Evolutionary conservation across 2,797 vertebrate species (phyloP), one percentile per base, ranked within the genome.

Genomic region (Hoplostethus atlanticus): DNA sequence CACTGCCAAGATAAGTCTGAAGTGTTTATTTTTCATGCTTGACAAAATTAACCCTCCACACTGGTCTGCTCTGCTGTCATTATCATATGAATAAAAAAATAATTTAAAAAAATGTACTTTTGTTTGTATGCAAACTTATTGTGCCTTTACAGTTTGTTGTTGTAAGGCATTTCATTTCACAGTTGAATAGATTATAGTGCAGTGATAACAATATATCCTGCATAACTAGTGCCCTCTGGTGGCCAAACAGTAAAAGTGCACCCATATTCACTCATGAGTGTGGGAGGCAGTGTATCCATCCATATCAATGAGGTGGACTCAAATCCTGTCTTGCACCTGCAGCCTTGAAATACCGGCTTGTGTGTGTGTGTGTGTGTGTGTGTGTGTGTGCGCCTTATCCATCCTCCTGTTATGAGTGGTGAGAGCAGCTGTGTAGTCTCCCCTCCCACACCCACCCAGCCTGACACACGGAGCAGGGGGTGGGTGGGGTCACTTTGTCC

Each of bases 401-500:
- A 73, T 76, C 80, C 77, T 85, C 60, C 74, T 77, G 80, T 85
- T 87, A 79, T 81, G 80, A 79, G 83, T 68, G 80, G 79, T 84
- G 69, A 67, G 72, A 75, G 76, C 90, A 93, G 90, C 92, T 93
- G 89, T 74, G 73, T 67, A 51, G 73, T 73, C 68, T 83, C 63
- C 59, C 74, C 84, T 75, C 62, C 63, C 62, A 78, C 63, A 64
- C 31, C n/a, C 75, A 81, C 83, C 81, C 79, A 84, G 79, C 61
- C 66, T 71, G 69, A 63, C 76, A 76, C 66, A 52, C 64, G 73
- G 68, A 77, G 79, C 71, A 77, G 80, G 87, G 87, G 31, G 84
- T 87, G 73, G 68, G 58, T 56, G 21, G 84, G 86, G 89, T 93
- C 86, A 83, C 68, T 81, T 76, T 87, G 91, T 93, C 92, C 93